A percentile compares a stretch with the other conserved stretches of the same genome.
phyloP scores from a whole-genome alignment of 2,797 vertebrate species.

The Dendrocincla tyrannina region DNA sequence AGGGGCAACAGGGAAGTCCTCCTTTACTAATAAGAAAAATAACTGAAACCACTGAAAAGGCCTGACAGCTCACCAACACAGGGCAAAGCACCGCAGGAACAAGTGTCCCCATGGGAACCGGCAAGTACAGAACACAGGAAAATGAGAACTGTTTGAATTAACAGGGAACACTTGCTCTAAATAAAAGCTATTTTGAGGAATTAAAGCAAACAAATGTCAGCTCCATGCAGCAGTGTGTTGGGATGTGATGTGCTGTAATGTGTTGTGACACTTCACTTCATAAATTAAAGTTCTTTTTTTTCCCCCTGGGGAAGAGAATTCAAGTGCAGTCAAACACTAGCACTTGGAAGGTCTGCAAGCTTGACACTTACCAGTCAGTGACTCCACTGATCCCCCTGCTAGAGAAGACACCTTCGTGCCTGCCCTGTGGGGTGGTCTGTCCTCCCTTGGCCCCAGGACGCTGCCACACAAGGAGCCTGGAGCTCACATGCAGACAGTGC shows the following conservation, averaged over 20 bases:
- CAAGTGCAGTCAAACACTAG: slow-evolving; percentile 59
- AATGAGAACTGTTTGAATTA: slow-evolving; percentile 65
- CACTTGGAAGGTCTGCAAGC: slow-evolving; percentile 60
- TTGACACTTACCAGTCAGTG: slow-evolving; percentile 34
- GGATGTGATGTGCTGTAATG: slow-evolving; percentile 67
- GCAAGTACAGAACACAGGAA: slow-evolving; percentile 28
- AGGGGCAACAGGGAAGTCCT: slow-evolving; percentile 5
- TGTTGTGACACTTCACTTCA: slow-evolving; percentile 72
- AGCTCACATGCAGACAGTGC: not conserved
- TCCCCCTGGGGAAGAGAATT: slow-evolving; percentile 52
- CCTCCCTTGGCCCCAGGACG: not conserved
- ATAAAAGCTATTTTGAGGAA: slow-evolving; percentile 73
- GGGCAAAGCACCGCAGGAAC: slow-evolving; percentile 26
- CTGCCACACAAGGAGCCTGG: not conserved
- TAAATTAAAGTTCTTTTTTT: slow-evolving; percentile 73
- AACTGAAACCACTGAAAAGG: slow-evolving; percentile 21
- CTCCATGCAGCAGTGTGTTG: slow-evolving; percentile 28
- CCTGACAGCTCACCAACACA: slow-evolving; percentile 36
- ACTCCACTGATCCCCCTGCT: slow-evolving; percentile 7
- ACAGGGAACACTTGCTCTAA: slow-evolving; percentile 69
- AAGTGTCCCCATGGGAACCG: slow-evolving; percentile 58
- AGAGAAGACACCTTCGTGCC: not conserved
- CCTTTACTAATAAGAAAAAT: slow-evolving; percentile 41
- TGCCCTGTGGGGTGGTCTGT: not conserved
- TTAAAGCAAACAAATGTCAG: slow-evolving; percentile 73